Base-by-base conservation (phyloP, 2,888 invertebrate species). In the Alsophila aescularia region DNA sequence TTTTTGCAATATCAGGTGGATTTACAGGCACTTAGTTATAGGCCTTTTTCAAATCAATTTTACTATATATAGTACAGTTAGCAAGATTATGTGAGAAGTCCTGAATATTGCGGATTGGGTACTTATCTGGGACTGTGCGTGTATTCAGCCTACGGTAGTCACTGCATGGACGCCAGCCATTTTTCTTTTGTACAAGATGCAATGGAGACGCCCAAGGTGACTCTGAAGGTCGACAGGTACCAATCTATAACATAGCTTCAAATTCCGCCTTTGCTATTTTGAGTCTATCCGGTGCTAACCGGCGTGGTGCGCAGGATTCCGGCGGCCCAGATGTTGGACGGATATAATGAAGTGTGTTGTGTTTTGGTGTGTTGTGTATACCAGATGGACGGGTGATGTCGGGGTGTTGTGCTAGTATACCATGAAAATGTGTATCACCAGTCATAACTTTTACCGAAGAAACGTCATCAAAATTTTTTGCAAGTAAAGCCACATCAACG, bases 101-200 rank as follows among this genome's bases (percentile, higher is more conserved):
- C 9, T 39, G 39, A 5, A 48, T 39, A 13, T 48, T 27, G 1
- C 55, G 43, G 1, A 68, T 75, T 0, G 79, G 78, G 73, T 76
- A 16, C 54, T 56, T 0, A 68, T 67, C 40, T 78, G 81, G 27
- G 5, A 27, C 9, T 2, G 27, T 27, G 7, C 27, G 27, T 2
- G 27, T 9, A 9, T 27, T 27, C 0, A 82, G 55, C 0, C 16
- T 8, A 0, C 81, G 48, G 51, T 77, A 83, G 41, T 85, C 79
- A 0, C 79, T 78, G 54, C 82, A 81, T 0, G 74, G 73, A 2
- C 78, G 52, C 75, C 75, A 76, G 2, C 62, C 57, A 12, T 66
- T 65, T 40, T 69, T 67, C 50, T 80, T 81, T 1, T 72, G 69
- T 1, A 67, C 75, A 43, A 78, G 47, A 51, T 78, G 78, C 0